Evolutionary conservation across 2,797 vertebrate species (phyloP).

Genomic region (Okamejei kenojei): DNA sequence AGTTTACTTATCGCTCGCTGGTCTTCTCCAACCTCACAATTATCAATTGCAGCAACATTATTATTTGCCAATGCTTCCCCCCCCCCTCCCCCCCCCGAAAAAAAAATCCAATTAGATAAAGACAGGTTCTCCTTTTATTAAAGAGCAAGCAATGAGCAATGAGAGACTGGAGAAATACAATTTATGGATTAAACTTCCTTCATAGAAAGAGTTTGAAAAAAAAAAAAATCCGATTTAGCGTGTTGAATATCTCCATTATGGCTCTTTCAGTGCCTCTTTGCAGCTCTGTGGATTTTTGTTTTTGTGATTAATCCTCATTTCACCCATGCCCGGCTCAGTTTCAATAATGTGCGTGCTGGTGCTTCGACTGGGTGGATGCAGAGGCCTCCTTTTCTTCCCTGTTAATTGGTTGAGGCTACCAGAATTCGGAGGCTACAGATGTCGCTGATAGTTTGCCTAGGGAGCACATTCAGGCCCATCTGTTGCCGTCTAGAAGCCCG

Average conservation of each 20-base stretch:
- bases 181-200: conserved; percentile 61
- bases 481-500: conserved; percentile 71
- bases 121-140: conserved; percentile 71
- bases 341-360: conserved; percentile 57
- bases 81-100: no score
- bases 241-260: conserved; percentile 60
- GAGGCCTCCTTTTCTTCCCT: conserved; percentile 48
- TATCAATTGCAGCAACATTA: conserved; percentile 63
- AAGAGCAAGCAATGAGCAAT: conserved; percentile 56
- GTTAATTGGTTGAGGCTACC: conserved; percentile 73
- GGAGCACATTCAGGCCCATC: conserved; percentile 75
- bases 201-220: conserved; percentile 71
- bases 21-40: conserved; percentile 61
- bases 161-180: conserved; percentile 57
- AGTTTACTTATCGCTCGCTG: conserved; percentile 55
- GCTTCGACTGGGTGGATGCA: conserved; percentile 51
- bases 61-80: conserved; percentile 60
- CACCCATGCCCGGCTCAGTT: conserved; percentile 40
- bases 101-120: conserved; percentile 61
- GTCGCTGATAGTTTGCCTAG: conserved; percentile 72
- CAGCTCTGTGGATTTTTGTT: conserved; percentile 48
- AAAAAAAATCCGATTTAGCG: conserved; percentile 50
- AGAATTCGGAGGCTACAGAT: conserved; percentile 76
- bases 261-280: conserved; percentile 58
- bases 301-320: conserved; percentile 42